A percentile compares a stretch with the other conserved stretches of the same genome.
Conservation (phyloP, 2,113 vertebrate genomes). For the Anseranas semipalmata region DNA sequence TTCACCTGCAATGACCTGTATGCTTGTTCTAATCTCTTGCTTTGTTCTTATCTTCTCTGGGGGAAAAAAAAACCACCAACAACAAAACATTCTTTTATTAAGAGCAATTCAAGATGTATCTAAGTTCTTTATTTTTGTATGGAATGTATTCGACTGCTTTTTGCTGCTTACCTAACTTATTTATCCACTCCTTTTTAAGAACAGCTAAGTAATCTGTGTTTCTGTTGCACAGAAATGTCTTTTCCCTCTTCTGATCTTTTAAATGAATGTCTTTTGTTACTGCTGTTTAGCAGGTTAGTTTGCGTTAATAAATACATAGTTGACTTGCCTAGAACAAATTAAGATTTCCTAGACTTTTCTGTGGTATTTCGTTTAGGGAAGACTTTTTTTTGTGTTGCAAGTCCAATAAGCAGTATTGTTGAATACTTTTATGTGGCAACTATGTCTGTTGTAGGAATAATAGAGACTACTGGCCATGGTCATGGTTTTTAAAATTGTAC, state of each 20-base stretch:
- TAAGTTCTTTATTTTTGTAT: not conserved
- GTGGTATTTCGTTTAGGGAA: not conserved
- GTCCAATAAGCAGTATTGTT: not conserved
- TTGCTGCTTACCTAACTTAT: not conserved
- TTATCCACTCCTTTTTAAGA: not conserved
- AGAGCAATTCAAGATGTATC: not conserved
- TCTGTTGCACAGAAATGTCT: not conserved
- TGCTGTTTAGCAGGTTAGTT: not conserved
- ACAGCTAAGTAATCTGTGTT: not conserved
- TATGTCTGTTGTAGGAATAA: not conserved
- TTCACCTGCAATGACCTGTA: constrained; percentile 82
- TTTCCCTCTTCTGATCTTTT: not conserved
- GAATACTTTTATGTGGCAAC: not conserved
- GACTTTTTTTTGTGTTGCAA: not conserved
- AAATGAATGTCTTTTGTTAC: not conserved
- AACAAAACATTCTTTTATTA: not conserved
- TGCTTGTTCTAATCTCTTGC: constrained; percentile 46
- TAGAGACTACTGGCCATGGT: not conserved
- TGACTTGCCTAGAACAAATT: not conserved
- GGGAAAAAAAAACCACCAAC: not conserved
- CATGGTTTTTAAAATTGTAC: not conserved
- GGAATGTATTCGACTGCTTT: not conserved
- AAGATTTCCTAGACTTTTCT: not conserved
- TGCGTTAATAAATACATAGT: not conserved
- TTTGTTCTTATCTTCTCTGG: constrained; percentile 19